Evolutionary conservation across 2,113 vertebrate genomes (phyloP).

Genomic region (Vombatus ursinus): DNA sequence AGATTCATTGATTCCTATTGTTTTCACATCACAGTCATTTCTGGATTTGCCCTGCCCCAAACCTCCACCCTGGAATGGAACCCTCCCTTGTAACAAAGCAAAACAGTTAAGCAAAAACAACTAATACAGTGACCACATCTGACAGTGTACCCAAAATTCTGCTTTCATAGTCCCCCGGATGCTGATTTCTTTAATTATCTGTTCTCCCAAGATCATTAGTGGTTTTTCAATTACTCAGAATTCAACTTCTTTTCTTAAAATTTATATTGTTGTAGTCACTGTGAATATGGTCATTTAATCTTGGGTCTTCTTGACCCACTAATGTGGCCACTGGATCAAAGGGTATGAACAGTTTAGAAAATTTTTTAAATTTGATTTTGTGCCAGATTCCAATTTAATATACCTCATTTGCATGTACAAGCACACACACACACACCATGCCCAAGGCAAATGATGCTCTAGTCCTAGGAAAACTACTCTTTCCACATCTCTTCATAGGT

Average conservation of each 20-base stretch:
- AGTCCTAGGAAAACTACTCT: neutral
- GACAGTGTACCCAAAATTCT: neutral
- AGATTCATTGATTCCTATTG: neutral
- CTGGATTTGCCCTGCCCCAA: neutral
- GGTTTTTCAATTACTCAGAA: slow-evolving; percentile 2
- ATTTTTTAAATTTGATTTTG: neutral
- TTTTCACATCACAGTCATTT: neutral
- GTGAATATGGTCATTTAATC: neutral
- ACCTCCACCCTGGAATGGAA: neutral
- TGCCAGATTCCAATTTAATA: neutral
- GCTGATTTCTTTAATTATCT: neutral
- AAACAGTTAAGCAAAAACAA: neutral
- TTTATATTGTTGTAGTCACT: neutral
- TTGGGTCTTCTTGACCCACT: neutral
- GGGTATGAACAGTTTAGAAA: neutral
- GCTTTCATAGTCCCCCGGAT: neutral
- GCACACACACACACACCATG: too few relatives aligned
- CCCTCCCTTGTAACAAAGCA: neutral
- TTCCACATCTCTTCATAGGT: neutral
- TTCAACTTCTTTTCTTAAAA: neutral
- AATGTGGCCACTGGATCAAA: neutral
- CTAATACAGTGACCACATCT: neutral
- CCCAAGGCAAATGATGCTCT: too few relatives aligned
- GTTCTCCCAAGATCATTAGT: neutral
- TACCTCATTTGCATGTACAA: neutral